Conservation (phyloP, 2,113 vertebrate species). For the Parotia lawesii region DNA sequence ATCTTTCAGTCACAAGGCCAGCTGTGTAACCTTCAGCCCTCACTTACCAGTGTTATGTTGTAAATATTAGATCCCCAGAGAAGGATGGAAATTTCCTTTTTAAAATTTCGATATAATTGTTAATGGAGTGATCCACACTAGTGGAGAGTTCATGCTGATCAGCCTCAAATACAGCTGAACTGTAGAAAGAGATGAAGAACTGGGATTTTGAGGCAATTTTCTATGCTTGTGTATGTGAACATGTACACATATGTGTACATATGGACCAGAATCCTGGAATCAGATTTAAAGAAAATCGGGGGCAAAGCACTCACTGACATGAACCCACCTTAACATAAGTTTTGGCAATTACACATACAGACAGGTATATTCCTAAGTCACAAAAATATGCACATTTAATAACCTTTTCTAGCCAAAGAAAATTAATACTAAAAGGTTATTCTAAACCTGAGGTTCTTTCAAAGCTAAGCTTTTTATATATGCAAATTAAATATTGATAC, state of each 20-base stretch:
- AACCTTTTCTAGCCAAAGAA: neutral
- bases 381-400: neutral
- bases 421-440: neutral
- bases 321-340: neutral
- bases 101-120: conserved; percentile 9
- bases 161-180: neutral
- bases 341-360: neutral
- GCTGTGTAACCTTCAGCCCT: neutral
- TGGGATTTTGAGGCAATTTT: neutral
- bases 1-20: neutral
- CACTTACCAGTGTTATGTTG: neutral
- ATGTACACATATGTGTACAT: neutral
- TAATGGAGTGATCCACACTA: neutral
- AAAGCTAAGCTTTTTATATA: neutral
- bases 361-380: neutral
- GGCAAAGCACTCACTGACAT: neutral
- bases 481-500: neutral
- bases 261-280: neutral
- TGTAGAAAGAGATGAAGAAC: neutral
- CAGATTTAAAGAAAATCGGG: neutral
- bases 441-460: neutral
- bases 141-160: neutral
- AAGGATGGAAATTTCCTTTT: neutral
- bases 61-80: neutral
- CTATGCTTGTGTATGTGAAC: neutral